Evolutionary conservation across 2,113 vertebrate species (phyloP).

Genomic region (Megatriorchis doriae): DNA sequence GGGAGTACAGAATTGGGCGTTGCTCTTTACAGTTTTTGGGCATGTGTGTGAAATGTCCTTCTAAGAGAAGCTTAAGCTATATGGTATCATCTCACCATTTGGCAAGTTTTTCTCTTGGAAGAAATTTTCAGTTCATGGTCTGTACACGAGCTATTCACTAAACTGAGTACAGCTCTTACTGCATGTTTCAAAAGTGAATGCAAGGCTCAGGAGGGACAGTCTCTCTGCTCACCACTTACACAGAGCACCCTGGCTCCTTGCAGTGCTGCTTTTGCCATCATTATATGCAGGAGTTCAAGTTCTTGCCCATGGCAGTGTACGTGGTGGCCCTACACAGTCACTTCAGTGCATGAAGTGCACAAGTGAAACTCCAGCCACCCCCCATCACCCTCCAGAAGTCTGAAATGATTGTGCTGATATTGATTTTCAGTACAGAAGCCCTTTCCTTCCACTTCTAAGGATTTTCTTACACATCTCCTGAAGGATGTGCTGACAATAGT

Average conservation of each 20-base stretch:
- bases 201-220: background rate
- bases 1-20: background rate
- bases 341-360: background rate
- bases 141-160: background rate
- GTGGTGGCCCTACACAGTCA: fast-evolving
- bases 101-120: background rate
- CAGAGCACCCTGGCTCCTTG: background rate
- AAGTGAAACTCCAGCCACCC: background rate
- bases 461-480: background rate
- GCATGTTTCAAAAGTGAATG: background rate
- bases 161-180: background rate
- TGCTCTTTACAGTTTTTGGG: background rate
- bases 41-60: background rate
- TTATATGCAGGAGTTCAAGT: background rate
- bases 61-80: background rate
- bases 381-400: background rate
- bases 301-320: fast-evolving
- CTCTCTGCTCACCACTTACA: background rate
- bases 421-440: background rate
- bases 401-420: background rate
- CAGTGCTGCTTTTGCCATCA: background rate
- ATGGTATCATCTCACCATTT: background rate
- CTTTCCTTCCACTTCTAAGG: background rate
- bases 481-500: background rate
- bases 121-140: background rate